Evolutionary conservation across 2,888 invertebrate genomes (phyloP).

Genomic region (Hoplodrina ambigua): DNA sequence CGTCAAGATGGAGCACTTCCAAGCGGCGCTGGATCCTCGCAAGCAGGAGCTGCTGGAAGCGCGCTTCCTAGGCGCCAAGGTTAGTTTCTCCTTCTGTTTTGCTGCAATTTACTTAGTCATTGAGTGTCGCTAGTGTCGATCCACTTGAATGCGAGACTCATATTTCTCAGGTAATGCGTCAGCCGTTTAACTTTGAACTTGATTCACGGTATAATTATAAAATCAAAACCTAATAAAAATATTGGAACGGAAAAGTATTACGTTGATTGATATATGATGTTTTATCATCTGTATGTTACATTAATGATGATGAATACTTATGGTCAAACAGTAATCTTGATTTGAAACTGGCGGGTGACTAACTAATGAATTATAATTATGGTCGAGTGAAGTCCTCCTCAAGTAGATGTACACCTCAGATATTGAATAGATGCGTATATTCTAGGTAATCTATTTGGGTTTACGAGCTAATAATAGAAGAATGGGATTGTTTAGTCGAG

Average conservation of each 20-base stretch:
- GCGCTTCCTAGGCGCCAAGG: constrained; percentile 98
- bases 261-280: background rate
- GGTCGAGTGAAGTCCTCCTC: background rate
- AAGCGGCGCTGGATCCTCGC: constrained; percentile 98
- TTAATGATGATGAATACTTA: constrained; percentile 11
- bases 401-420: constrained; percentile 9
- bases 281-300: constrained; percentile 6
- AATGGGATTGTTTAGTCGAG: constrained; percentile 55
- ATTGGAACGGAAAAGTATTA: background rate
- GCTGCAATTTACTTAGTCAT: constrained; percentile 11
- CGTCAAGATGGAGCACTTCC: constrained; percentile 99
- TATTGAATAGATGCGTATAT: constrained; percentile 48
- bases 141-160: constrained; percentile 26
- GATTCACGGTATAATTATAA: constrained; percentile 5
- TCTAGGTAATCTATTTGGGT: constrained; percentile 55
- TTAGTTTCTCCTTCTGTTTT: constrained; percentile 88
- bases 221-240: constrained; percentile 16
- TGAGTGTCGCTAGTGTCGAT: constrained; percentile 18
- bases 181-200: constrained; percentile 42
- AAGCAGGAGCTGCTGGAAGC: constrained; percentile 99
- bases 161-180: constrained; percentile 36
- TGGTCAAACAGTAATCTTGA: background rate
- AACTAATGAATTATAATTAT: constrained; percentile 3
- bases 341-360: background rate
- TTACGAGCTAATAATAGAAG: constrained; percentile 56